Base-by-base conservation (phyloP, 2,888 invertebrate species). In the Thymelicus lineola region DNA sequence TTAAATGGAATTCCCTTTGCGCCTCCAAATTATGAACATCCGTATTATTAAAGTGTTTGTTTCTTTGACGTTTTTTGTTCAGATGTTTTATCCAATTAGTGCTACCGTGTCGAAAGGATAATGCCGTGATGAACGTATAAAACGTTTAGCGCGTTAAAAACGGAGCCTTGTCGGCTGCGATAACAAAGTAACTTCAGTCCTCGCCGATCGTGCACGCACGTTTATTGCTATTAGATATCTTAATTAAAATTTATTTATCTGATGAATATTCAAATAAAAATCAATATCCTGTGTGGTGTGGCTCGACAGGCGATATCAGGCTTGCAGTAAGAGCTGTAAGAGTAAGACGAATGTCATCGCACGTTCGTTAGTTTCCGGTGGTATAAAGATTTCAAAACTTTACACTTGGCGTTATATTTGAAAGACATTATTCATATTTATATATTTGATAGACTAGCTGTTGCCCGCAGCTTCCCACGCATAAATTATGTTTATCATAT, bases 41-140 rank as follows among this genome's bases (percentile, higher is more conserved):
- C 85, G 85, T 84, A 82, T 89, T 90, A 91, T 91, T 91, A 91
- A 90, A 88, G 85, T 91, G 90, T 92, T 93, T 91, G 93, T 92
- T 92, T 91, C 87, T 90, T 87, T 84, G 85, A 86, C 81, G 82
- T 89, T 91, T 90, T 90, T 90, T 87, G 84, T 89, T 83, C 85
- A 86, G 83, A 88, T 80, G 83, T 89, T 91, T 91, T 84, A 88
- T 89, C 93, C 93, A 93, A 93, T 93, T 93, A 93, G 93, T 89
- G 92, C 93, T 93, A 93, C 93, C 93, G 93, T 93, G 93, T 93
- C 93, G 93, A 93, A 93, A 93, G 91, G 91, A 91, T 93, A 93
- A 93, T 93, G 87, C 79, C 85, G 86, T 86, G 88, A 90, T 90
- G 88, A 86, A 89, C 84, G 83, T 81, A 86, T 89, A 84, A 89